Conservation (phyloP, 1,140 invertebrate species). For the Mya arenaria region DNA sequence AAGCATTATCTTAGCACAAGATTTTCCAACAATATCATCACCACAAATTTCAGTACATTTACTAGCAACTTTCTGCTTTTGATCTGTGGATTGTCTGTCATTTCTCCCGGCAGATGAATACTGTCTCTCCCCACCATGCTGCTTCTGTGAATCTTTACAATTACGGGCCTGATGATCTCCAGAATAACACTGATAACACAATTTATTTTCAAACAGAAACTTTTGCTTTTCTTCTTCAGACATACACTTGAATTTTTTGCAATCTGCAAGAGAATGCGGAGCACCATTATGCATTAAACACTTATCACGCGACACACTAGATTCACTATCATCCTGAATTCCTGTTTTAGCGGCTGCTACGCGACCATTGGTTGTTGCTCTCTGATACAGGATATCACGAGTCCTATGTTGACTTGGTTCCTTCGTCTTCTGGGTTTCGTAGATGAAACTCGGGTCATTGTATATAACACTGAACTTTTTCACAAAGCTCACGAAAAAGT, state of each 20-base stretch:
- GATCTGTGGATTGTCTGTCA: slow-evolving; percentile 13
- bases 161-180: slow-evolving; percentile 10
- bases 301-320: slow-evolving; percentile 26
- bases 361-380: background rate
- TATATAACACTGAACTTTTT: slow-evolving; percentile 31
- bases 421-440: background rate
- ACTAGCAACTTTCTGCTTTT: background rate
- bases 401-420: slow-evolving; percentile 4
- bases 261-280: slow-evolving; percentile 11
- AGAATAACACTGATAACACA: slow-evolving; percentile 25
- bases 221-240: slow-evolving; percentile 25
- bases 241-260: background rate
- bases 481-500: slow-evolving; percentile 22
- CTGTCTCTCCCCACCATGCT: slow-evolving; percentile 8
- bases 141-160: slow-evolving; percentile 4
- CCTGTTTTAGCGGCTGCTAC: slow-evolving; percentile 15
- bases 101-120: background rate
- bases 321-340: slow-evolving; percentile 22
- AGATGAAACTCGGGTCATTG: slow-evolving; percentile 50
- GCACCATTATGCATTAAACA: slow-evolving; percentile 17
- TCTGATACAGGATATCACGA: background rate
- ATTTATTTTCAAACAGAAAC: slow-evolving; percentile 25
- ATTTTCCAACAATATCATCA: slow-evolving; percentile 17
- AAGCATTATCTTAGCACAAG: slow-evolving; percentile 1
- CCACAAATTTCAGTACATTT: slow-evolving; percentile 47